phyloP scores from a whole-genome alignment of 1,140 invertebrate species.

The Brachionus paranguensis region DNA sequence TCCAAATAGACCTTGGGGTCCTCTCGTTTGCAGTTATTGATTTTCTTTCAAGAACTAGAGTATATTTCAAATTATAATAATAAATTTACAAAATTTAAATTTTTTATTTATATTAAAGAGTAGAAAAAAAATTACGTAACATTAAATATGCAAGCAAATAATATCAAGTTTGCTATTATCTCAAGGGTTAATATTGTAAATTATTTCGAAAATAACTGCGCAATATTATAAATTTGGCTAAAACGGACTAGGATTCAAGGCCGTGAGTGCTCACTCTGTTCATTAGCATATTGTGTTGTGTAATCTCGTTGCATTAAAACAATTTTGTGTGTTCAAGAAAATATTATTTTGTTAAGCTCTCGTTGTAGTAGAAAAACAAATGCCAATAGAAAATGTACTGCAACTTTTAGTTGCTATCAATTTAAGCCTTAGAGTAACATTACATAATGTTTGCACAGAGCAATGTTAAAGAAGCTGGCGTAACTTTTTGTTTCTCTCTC shows the following conservation, averaged over 20 bases:
- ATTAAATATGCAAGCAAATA: not conserved
- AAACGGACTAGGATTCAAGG: not conserved
- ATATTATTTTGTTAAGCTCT: not conserved
- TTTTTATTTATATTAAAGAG: not conserved
- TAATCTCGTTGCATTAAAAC: not conserved
- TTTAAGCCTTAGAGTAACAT: not conserved
- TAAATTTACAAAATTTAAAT: conserved; percentile 19
- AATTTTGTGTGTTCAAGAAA: not conserved
- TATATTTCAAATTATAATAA: conserved; percentile 26
- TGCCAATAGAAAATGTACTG: not conserved
- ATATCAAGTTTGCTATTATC: conserved; percentile 25
- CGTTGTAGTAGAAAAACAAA: not conserved
- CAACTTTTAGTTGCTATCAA: not conserved
- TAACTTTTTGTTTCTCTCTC: not conserved
- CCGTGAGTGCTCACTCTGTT: not conserved
- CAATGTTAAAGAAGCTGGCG: not conserved
- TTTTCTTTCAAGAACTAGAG: not conserved
- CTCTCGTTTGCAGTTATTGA: not conserved
- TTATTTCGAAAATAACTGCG: not conserved
- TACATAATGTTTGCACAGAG: not conserved
- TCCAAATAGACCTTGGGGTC: not conserved
- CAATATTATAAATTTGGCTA: not conserved
- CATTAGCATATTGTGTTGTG: conserved; percentile 28
- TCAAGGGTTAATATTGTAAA: conserved; percentile 22
- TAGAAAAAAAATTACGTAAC: not conserved